Percentiles rank a stretch among this genome's conserved stretches.
phyloP scores from a whole-genome alignment of 2,888 invertebrate species.

The Oligia latruncula region DNA sequence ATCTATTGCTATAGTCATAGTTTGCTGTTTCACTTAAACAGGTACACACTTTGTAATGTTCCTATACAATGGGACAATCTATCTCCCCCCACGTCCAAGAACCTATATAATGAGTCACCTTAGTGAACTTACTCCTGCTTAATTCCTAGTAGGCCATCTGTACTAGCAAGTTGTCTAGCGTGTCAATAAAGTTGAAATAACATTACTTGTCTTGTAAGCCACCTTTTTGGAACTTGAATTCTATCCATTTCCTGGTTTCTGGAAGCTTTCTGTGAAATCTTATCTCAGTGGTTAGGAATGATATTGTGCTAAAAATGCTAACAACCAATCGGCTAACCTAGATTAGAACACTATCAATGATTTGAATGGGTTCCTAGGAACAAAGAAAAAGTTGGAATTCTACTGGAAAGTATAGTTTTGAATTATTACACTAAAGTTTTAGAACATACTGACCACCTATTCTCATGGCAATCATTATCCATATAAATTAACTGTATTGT shows the following conservation, averaged over 20 bases:
- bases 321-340: background rate
- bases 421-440: background rate
- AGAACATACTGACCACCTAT: background rate
- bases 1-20: background rate
- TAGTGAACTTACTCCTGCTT: background rate
- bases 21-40: background rate
- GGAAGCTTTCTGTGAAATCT: conserved; percentile 6
- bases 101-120: background rate
- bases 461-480: background rate
- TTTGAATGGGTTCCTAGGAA: background rate
- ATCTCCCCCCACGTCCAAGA: background rate
- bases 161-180: background rate
- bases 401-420: background rate
- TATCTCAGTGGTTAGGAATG: background rate
- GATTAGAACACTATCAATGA: background rate
- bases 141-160: background rate
- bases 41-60: background rate
- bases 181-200: background rate
- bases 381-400: background rate
- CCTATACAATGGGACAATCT: no score
- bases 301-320: background rate
- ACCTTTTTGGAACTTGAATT: background rate
- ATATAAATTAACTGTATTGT: background rate
- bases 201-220: background rate
- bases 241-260: background rate